Evolutionary conservation across 2,797 vertebrate species (phyloP).

Genomic region (Gymnopithys bicolor): DNA sequence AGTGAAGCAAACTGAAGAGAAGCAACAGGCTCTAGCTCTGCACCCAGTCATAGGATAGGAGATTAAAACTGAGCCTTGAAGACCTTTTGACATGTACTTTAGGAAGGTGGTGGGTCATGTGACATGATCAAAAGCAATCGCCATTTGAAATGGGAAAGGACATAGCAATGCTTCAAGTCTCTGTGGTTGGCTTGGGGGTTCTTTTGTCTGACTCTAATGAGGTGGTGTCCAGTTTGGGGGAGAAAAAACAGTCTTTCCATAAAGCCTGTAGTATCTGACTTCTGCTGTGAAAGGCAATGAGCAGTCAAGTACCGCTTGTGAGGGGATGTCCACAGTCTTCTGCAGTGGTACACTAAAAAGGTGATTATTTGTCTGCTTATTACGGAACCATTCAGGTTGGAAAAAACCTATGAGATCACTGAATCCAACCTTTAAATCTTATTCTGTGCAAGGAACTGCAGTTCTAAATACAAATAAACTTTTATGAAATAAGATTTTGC

Average conservation of each 20-base stretch:
- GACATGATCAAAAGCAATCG: background rate
- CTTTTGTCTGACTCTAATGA: background rate
- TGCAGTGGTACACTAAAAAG: background rate
- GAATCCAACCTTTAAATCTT: background rate
- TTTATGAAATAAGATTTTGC: background rate
- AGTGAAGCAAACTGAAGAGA: background rate
- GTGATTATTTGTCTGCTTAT: background rate
- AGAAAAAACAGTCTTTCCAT: background rate
- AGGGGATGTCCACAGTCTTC: background rate
- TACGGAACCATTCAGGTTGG: background rate
- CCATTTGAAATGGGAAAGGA: background rate
- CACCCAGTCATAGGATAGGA: background rate
- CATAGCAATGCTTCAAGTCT: background rate
- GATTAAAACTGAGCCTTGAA: background rate
- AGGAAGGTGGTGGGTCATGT: background rate
- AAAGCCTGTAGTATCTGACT: background rate
- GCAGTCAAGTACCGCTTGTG: background rate
- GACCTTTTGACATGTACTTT: rapidly evolving
- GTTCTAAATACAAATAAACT: background rate
- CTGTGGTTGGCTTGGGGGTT: background rate
- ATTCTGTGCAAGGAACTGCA: background rate
- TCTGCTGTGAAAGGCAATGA: background rate
- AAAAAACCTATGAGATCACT: rapidly evolving
- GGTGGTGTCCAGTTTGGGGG: background rate
- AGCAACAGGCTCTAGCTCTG: background rate